Conservation (phyloP, 2,888 invertebrate species). For the Apocheima hispidaria region DNA sequence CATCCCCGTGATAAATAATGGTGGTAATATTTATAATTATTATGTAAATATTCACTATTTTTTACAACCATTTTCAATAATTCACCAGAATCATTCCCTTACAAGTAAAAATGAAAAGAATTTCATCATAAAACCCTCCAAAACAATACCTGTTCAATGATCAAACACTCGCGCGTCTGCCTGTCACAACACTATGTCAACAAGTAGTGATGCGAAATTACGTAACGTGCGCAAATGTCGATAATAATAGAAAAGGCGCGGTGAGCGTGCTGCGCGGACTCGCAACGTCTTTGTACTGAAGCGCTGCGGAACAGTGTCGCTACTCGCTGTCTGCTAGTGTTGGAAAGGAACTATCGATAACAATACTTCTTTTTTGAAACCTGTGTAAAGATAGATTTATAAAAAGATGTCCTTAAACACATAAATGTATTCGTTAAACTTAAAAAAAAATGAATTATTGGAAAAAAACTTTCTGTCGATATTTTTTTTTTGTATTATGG, state of each 20-base stretch:
- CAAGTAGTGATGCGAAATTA: conserved; percentile 33
- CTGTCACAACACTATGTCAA: conserved; percentile 28
- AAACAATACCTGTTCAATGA: conserved; percentile 24
- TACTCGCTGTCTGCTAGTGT: conserved; percentile 9
- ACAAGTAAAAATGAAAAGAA: not conserved
- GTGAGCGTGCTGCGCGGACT: conserved; percentile 13
- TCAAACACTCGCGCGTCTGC: conserved; percentile 22
- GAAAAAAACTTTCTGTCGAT: too few relatives aligned
- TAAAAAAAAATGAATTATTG: too few relatives aligned
- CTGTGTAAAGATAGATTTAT: too few relatives aligned
- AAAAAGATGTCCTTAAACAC: too few relatives aligned
- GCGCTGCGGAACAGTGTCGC: conserved; percentile 8
- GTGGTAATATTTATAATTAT: too few relatives aligned
- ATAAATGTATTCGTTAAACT: too few relatives aligned
- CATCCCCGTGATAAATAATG: too few relatives aligned
- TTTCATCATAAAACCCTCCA: not conserved
- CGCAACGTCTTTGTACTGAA: conserved; percentile 23
- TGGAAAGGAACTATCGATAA: conserved; percentile 16
- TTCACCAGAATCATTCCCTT: too few relatives aligned
- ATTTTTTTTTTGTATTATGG: too few relatives aligned
- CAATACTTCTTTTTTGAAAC: too few relatives aligned
- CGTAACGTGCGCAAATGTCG: conserved; percentile 25
- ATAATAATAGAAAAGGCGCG: conserved; percentile 18
- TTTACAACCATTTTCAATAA: too few relatives aligned
- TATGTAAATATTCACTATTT: not conserved